These are phyloP conservation scores for human DNA, from an alignment of 2,113 vertebrate species.

Conservation along the genomic window DNA sequence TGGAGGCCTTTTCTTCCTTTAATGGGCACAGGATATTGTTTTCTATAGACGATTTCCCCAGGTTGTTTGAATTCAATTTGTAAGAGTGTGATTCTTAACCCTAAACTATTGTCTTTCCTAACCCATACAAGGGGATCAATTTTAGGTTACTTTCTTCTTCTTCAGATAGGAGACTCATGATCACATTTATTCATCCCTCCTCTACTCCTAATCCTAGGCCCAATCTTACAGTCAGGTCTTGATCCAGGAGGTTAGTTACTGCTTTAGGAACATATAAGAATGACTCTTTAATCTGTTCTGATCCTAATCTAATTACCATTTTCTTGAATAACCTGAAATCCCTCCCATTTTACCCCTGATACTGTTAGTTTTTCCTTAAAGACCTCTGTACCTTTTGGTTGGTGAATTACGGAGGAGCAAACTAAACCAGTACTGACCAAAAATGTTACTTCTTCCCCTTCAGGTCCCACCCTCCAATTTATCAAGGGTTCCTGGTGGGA, in stretches of 20 bases:
- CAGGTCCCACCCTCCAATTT: too few relatives aligned
- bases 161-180: too few relatives aligned
- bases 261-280: neutral
- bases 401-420: neutral
- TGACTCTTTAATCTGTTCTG: neutral
- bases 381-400: neutral
- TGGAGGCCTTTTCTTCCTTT: neutral
- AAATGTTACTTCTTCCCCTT: neutral
- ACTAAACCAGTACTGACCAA: neutral
- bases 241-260: neutral
- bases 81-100: neutral
- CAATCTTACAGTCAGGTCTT: too few relatives aligned
- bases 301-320: neutral
- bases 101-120: too few relatives aligned
- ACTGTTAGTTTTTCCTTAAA: neutral
- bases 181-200: neutral
- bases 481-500: neutral
- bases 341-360: too few relatives aligned
- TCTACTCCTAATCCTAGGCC: neutral
- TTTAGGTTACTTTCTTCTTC: neutral
- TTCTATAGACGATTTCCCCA: too few relatives aligned
- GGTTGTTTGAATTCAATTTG: neutral
- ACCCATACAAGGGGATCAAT: neutral
- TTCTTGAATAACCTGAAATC: neutral
- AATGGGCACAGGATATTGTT: neutral